These are phyloP conservation scores for Alauda arvensis DNA, from an alignment of 2,797 vertebrate species.

Conservation along the genomic window DNA sequence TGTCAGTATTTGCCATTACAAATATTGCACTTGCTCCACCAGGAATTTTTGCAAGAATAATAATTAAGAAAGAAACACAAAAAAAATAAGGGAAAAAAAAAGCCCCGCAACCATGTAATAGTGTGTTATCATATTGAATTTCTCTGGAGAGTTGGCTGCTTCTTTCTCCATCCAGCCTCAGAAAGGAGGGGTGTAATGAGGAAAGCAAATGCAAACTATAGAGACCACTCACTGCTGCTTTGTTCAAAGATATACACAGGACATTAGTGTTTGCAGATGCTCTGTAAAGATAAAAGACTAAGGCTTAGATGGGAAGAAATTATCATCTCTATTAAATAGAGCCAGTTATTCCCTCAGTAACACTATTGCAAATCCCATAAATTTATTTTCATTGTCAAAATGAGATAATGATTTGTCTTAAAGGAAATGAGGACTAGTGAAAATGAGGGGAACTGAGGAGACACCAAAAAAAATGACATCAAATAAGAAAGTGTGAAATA, in stretches of 20 bases:
- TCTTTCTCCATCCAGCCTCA: neutral
- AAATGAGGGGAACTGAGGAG: neutral
- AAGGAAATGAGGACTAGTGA: neutral
- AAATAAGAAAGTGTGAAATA: neutral
- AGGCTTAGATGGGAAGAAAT: neutral
- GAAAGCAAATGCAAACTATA: neutral
- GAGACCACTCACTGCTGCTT: neutral
- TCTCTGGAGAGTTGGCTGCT: neutral
- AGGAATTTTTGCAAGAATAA: neutral
- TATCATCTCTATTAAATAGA: neutral
- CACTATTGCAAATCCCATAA: neutral
- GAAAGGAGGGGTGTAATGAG: neutral
- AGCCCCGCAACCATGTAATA: accelerated
- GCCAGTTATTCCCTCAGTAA: neutral
- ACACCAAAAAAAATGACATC: neutral
- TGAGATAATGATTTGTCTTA: neutral
- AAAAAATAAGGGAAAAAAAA: neutral
- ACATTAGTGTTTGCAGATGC: neutral
- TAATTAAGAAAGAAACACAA: neutral
- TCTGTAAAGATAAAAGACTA: neutral
- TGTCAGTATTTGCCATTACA: neutral
- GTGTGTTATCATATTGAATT: neutral
- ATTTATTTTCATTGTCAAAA: neutral
- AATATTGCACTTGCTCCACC: neutral
- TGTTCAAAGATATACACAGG: neutral